phyloP scores from a whole-genome alignment of 1,140 invertebrate species.

The Varroa destructor region DNA sequence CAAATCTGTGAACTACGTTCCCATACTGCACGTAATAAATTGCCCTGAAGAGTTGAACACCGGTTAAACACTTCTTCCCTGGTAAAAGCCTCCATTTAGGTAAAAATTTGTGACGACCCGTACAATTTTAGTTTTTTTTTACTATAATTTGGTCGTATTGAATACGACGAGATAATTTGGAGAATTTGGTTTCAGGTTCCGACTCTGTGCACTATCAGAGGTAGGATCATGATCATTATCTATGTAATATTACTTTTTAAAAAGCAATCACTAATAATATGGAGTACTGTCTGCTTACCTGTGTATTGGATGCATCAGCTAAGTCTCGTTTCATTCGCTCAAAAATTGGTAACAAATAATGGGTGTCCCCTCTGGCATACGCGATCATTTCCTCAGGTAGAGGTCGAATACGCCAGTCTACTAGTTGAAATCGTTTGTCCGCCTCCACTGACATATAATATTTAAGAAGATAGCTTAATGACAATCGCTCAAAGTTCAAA shows the following conservation, averaged over 20 bases:
- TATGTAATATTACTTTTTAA: too few relatives aligned
- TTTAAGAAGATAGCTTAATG: conserved; percentile 63
- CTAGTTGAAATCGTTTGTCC: conserved; percentile 81
- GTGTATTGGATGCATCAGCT: conserved; percentile 52
- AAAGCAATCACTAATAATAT: too few relatives aligned
- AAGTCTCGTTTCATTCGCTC: conserved; percentile 65
- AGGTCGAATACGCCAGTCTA: conserved; percentile 91
- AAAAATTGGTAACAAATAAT: conserved; percentile 86
- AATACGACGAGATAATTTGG: too few relatives aligned
- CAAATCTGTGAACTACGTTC: conserved; percentile 29
- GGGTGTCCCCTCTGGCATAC: conserved; percentile 88
- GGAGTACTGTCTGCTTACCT: conserved; percentile 44
- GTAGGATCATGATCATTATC: too few relatives aligned
- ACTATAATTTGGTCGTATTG: too few relatives aligned
- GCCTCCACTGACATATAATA: conserved; percentile 62
- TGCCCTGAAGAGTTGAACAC: conserved; percentile 4
- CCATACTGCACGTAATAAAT: conserved; percentile 27
- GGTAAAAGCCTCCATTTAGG: conserved; percentile 56
- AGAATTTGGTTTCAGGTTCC: too few relatives aligned
- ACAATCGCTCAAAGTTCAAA: conserved; percentile 56
- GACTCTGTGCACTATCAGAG: too few relatives aligned
- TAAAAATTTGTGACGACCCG: conserved; percentile 56
- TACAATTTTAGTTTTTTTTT: too few relatives aligned
- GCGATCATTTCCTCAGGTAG: conserved; percentile 63
- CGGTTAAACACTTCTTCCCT: conserved; percentile 38